Evolutionary conservation across 2,797 vertebrate species (phyloP).

Genomic region (Oceanodroma leucorhoa): DNA sequence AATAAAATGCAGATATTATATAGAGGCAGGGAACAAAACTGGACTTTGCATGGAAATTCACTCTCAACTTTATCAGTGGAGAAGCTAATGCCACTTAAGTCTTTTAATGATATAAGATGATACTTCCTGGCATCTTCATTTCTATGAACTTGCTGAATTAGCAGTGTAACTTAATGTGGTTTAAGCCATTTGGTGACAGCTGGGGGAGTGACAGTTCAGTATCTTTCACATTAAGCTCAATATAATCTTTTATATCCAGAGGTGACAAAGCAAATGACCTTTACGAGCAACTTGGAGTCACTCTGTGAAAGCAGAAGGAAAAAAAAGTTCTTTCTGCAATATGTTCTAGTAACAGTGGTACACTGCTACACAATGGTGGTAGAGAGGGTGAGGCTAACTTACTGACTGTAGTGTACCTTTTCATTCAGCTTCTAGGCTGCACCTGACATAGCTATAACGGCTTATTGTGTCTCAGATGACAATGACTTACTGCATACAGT

Average conservation of each 20-base stretch:
- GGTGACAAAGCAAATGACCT: constrained; percentile 15
- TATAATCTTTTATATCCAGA: neutral
- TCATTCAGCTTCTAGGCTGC: constrained; percentile 31
- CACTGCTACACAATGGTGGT: neutral
- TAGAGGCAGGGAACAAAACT: neutral
- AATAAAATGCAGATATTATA: neutral
- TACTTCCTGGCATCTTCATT: constrained; percentile 16
- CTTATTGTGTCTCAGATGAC: constrained; percentile 18
- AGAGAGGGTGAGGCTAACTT: neutral
- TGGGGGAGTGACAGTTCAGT: neutral
- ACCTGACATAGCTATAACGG: constrained; percentile 9
- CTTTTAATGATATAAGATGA: neutral
- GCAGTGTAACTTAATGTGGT: constrained; percentile 16
- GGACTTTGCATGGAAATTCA: neutral
- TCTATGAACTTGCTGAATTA: constrained; percentile 45
- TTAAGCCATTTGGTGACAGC: constrained; percentile 47
- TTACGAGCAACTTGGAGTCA: neutral
- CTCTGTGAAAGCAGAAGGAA: neutral
- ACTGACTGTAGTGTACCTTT: neutral
- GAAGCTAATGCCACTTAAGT: neutral
- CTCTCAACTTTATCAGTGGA: neutral
- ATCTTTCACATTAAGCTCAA: constrained; percentile 18
- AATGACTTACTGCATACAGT: constrained; percentile 10
- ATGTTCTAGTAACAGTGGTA: neutral
- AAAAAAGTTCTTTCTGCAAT: neutral